Evolutionary conservation across 1,140 invertebrate species (phyloP).

Genomic region (Ylistrum balloti): DNA sequence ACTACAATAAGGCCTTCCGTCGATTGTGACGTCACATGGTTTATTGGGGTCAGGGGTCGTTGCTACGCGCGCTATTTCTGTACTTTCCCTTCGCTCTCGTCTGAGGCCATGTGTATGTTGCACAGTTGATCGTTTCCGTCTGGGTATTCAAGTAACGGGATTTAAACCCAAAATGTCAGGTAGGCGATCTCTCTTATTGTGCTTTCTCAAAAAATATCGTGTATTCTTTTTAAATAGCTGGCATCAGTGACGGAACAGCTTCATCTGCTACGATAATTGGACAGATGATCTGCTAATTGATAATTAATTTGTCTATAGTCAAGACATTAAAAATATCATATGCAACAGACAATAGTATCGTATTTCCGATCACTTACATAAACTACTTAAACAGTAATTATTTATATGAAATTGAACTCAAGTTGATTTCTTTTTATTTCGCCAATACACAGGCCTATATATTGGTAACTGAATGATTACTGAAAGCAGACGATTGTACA

Average conservation of each 20-base stretch:
- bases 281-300: slow-evolving; percentile 38
- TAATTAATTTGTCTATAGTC: neutral
- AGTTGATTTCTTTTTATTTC: neutral
- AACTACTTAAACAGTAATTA: neutral
- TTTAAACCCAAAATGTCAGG: slow-evolving; percentile 24
- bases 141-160: neutral
- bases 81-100: slow-evolving; percentile 25
- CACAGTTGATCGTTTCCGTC: slow-evolving; percentile 2
- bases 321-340: neutral
- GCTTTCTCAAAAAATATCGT: neutral
- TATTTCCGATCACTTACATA: neutral
- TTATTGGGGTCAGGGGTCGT: slow-evolving; percentile 31
- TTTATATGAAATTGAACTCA: neutral
- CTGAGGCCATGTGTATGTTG: slow-evolving; percentile 12
- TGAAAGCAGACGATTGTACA: neutral
- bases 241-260: neutral
- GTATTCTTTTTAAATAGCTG: neutral
- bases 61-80: slow-evolving; percentile 31
- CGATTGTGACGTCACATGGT: slow-evolving; percentile 32
- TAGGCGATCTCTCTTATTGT: neutral
- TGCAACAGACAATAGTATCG: neutral
- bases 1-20: neutral
- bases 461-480: neutral
- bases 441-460: neutral
- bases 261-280: neutral